phyloP scores from a whole-genome alignment of 1,140 invertebrate species.

The Musca domestica region DNA sequence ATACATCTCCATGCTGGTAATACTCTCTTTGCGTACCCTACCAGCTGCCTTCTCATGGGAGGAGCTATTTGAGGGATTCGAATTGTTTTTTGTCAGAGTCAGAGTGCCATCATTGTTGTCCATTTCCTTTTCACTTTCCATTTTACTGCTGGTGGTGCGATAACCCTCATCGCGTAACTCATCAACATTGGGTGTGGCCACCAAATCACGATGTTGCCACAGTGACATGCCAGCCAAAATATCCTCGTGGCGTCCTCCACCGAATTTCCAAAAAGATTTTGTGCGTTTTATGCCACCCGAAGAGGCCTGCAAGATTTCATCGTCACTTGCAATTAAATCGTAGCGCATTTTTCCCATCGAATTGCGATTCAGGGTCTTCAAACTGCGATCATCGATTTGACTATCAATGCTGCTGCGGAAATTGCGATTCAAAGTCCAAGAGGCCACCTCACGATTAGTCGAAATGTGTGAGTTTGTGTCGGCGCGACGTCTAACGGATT shows the following conservation, averaged over 20 bases:
- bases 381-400: constrained; percentile 47
- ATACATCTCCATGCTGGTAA: constrained; percentile 45
- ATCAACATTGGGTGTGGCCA: constrained; percentile 57
- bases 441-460: constrained; percentile 40
- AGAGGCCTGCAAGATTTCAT: constrained; percentile 49
- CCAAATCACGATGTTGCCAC: constrained; percentile 80
- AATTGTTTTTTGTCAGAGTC: constrained; percentile 44
- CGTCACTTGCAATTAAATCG: constrained; percentile 56
- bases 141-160: constrained; percentile 25
- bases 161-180: constrained; percentile 46
- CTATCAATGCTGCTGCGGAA: constrained; percentile 50
- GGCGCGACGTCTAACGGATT: constrained; percentile 35
- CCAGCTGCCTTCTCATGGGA: constrained; percentile 41
- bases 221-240: constrained; percentile 80
- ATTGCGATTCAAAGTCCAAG: constrained; percentile 49
- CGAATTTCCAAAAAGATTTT: constrained; percentile 82
- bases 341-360: constrained; percentile 45
- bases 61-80: constrained; percentile 37
- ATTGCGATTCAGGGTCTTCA: constrained; percentile 32
- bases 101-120: constrained; percentile 9
- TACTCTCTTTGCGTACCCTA: constrained; percentile 41
- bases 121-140: constrained; percentile 14
- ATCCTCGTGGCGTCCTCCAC: constrained; percentile 59
- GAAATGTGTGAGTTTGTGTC: constrained; percentile 45
- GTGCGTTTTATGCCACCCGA: constrained; percentile 67